Evolutionary conservation across 2,797 vertebrate species (phyloP).

Genomic region (Parauchenoglanis ngamensis): DNA sequence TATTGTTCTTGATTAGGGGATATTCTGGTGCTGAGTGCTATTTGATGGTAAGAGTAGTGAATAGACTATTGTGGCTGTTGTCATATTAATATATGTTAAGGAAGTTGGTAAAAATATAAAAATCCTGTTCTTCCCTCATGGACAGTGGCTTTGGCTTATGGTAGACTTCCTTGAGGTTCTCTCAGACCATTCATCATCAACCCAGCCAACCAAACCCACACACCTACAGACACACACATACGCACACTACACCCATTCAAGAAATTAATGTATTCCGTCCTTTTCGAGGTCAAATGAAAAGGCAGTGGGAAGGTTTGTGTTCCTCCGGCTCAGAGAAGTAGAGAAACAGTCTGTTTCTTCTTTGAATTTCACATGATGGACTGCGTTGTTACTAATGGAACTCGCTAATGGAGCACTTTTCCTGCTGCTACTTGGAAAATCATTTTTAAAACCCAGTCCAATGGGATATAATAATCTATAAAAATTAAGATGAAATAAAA

Average conservation of each 20-base stretch:
- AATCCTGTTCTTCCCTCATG: background rate
- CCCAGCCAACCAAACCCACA: constrained; percentile 5
- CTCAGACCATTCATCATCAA: constrained; percentile 37
- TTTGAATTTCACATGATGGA: constrained; percentile 7
- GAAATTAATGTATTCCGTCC: constrained; percentile 30
- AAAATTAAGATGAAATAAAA: constrained; percentile 12
- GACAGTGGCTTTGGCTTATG: constrained; percentile 17
- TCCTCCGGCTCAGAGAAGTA: constrained; percentile 9
- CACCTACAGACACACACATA: constrained; percentile 11
- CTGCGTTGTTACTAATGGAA: constrained; percentile 34
- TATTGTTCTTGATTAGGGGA: constrained; percentile 11
- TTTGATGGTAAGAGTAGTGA: background rate
- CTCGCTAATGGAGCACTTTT: constrained; percentile 35
- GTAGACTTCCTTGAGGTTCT: constrained; percentile 22
- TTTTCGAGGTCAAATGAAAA: constrained; percentile 43
- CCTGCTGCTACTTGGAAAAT: constrained; percentile 29
- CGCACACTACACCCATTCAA: constrained; percentile 1
- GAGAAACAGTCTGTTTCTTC: constrained; percentile 8
- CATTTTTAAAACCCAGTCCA: constrained; percentile 16
- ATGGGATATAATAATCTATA: constrained; percentile 6
- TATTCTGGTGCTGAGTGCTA: background rate
- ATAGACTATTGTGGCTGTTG: background rate
- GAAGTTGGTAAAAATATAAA: constrained; percentile 6
- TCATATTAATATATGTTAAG: constrained; percentile 15
- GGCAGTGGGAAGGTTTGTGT: constrained; percentile 2